These are phyloP conservation scores for Xylota segnis DNA, from an alignment of 2,888 invertebrate species.

Conservation along the genomic window DNA sequence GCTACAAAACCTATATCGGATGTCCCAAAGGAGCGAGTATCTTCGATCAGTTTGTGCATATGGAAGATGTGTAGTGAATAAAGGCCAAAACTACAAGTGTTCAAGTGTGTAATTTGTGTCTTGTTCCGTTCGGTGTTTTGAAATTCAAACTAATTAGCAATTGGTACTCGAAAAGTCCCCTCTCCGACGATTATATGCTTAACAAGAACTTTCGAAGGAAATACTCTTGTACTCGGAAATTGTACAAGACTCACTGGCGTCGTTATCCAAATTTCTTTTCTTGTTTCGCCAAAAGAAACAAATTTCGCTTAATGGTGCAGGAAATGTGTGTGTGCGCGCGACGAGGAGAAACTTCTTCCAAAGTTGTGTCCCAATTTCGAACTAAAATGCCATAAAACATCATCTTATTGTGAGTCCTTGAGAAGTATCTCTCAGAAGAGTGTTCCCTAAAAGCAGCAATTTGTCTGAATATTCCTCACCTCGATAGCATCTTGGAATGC, in stretches of 20 bases:
- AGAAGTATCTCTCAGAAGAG: not conserved
- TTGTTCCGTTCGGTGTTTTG: not conserved
- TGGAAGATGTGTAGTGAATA: not conserved
- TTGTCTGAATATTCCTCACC: slow-evolving; percentile 38
- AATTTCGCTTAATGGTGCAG: slow-evolving; percentile 29
- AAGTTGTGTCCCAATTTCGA: slow-evolving; percentile 31
- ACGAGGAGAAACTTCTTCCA: slow-evolving; percentile 11
- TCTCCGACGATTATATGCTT: not conserved
- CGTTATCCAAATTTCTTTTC: slow-evolving; percentile 16
- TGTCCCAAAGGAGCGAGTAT: not conserved
- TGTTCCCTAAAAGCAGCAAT: slow-evolving; percentile 25
- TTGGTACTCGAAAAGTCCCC: not conserved
- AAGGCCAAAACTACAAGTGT: not conserved
- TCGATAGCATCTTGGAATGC: slow-evolving; percentile 26
- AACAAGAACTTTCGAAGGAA: not conserved
- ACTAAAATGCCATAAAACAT: slow-evolving; percentile 35
- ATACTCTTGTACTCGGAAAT: not conserved
- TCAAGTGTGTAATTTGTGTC: not conserved
- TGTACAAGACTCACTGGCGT: slow-evolving; percentile 52
- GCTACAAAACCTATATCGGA: not conserved
- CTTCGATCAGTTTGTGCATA: not conserved
- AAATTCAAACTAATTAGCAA: not conserved
- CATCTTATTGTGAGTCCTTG: slow-evolving; percentile 30
- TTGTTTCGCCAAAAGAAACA: slow-evolving; percentile 10
- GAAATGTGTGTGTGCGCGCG: slow-evolving; percentile 3